These are phyloP conservation scores for Odontamblyopus lacepedii DNA, from an alignment of 2,797 vertebrate species.

Conservation along the genomic window DNA sequence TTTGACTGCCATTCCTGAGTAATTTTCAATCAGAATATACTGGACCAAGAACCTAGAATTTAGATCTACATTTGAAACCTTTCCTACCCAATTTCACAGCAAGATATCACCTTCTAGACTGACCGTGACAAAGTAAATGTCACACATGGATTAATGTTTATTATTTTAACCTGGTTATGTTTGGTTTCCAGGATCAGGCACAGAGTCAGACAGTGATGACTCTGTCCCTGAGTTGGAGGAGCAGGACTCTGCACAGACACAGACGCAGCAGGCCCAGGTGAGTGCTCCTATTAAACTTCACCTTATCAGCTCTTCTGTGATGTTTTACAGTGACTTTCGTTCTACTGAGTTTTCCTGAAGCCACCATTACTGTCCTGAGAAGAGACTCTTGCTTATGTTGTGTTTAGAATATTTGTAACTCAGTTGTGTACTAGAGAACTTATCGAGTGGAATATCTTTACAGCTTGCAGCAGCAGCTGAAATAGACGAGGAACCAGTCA, in stretches of 20 bases:
- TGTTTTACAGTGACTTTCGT: conserved; percentile 92
- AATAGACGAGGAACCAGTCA: conserved; percentile 97
- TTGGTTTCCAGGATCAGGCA: conserved; percentile 87
- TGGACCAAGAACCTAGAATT: too few species aligned
- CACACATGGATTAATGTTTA: not conserved
- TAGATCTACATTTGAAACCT: too few species aligned
- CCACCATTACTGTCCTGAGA: conserved; percentile 83
- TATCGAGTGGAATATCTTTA: not conserved
- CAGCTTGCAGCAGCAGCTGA: conserved; percentile 96
- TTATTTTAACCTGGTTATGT: not conserved
- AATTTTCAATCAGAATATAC: too few species aligned
- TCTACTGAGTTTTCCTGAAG: conserved; percentile 94
- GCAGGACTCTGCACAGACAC: conserved; percentile 93
- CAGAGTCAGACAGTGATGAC: conserved; percentile 97
- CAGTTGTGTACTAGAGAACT: not conserved
- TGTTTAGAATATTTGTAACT: not conserved
- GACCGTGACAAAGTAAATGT: too few species aligned
- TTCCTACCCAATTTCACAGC: too few species aligned
- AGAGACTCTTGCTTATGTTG: conserved; percentile 39
- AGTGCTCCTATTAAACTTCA: conserved; percentile 3
- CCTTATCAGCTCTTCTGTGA: conserved; percentile 76
- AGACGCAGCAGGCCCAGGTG: conserved; percentile 98
- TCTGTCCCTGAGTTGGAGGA: conserved; percentile 97
- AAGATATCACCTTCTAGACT: too few species aligned
- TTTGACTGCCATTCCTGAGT: too few species aligned